Conservation (phyloP, 2,113 vertebrate genomes). For the Sitta europaea region DNA sequence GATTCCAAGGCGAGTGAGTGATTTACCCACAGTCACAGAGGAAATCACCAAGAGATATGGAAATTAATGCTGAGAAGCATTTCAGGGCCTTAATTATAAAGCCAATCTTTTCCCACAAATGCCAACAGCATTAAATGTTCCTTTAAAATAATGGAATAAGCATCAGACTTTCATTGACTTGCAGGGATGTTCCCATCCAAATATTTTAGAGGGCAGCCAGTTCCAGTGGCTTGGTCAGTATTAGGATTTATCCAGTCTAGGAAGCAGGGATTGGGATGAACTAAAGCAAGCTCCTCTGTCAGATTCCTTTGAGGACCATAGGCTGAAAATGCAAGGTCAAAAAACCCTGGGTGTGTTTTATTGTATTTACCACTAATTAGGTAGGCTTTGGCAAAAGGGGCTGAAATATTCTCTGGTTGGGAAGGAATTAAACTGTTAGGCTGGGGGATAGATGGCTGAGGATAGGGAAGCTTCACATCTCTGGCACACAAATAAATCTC, state of each 20-base stretch:
- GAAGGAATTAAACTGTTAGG: background rate
- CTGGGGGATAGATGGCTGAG: background rate
- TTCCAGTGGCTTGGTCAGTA: background rate
- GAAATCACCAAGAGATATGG: conserved; percentile 36
- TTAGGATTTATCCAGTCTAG: rapidly evolving
- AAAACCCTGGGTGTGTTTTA: background rate
- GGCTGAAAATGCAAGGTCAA: background rate
- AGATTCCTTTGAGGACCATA: background rate
- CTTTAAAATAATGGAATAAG: background rate
- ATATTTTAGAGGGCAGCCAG: background rate
- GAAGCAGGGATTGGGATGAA: background rate
- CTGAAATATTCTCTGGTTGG: background rate
- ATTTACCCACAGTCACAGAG: background rate
- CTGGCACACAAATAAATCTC: background rate
- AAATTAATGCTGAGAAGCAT: conserved; percentile 43
- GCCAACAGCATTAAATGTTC: conserved; percentile 8
- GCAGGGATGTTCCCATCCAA: background rate
- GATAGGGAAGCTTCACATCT: background rate
- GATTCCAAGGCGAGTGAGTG: background rate
- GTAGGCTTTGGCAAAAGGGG: background rate
- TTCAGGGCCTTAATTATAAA: conserved; percentile 28
- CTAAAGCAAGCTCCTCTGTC: background rate
- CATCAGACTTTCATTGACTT: background rate
- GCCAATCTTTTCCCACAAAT: conserved; percentile 21
- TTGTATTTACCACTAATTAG: background rate